phyloP scores from a whole-genome alignment of 2,888 invertebrate species.

The Iphiclides podalirius region DNA sequence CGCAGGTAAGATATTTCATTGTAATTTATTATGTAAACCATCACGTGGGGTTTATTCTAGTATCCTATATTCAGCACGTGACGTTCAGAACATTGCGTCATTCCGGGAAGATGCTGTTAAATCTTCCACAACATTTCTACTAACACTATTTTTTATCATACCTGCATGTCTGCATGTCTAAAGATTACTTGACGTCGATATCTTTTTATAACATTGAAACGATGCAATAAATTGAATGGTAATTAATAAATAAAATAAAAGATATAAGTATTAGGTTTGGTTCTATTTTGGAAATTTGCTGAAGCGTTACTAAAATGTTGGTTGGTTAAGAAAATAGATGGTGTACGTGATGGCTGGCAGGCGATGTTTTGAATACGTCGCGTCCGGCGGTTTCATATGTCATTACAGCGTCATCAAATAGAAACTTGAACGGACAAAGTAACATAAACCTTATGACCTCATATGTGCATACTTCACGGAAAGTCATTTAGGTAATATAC shows the following conservation, averaged over 20 bases:
- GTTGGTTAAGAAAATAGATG: constrained; percentile 21
- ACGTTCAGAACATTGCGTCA: constrained; percentile 29
- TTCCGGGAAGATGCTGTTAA: constrained; percentile 26
- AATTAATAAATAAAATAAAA: too few relatives aligned
- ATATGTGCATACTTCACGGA: constrained; percentile 12
- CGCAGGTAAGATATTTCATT: constrained; percentile 21
- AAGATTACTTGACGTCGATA: too few relatives aligned
- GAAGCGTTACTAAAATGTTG: not conserved
- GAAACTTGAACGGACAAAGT: constrained; percentile 36
- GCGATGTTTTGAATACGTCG: constrained; percentile 52
- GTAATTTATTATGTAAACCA: constrained; percentile 30
- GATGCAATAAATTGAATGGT: too few relatives aligned
- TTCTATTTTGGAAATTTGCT: not conserved
- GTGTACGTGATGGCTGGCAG: constrained; percentile 49
- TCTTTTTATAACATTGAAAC: too few relatives aligned
- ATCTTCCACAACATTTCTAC: constrained; percentile 24
- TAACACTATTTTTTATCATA: constrained; percentile 5
- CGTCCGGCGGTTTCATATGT: constrained; percentile 47
- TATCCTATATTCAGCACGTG: constrained; percentile 27
- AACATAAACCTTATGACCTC: constrained; percentile 12
- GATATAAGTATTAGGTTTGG: not conserved
- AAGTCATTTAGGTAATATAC: constrained; percentile 1
- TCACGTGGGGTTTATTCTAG: constrained; percentile 27
- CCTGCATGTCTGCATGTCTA: not conserved
- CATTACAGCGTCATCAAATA: constrained; percentile 42